Evolutionary conservation across 2,888 invertebrate genomes (phyloP).

Genomic region (Drosophila rubida): DNA sequence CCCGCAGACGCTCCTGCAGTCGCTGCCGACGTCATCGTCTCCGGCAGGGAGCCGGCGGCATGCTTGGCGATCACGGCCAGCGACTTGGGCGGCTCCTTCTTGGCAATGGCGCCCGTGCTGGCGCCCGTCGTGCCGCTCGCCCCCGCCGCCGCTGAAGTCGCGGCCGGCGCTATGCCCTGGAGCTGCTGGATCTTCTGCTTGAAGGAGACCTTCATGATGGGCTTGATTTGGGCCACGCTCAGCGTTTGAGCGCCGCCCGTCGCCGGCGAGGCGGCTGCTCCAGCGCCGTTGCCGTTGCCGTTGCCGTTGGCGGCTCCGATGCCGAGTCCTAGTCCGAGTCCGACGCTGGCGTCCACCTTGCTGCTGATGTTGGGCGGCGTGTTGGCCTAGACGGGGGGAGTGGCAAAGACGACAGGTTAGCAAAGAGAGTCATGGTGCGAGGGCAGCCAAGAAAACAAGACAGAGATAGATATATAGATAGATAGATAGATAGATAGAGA

Average conservation of each 20-base stretch:
- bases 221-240: slow-evolving; percentile 71
- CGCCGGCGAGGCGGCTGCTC: no score
- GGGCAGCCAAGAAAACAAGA: no score
- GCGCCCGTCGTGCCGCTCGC: slow-evolving; percentile 12
- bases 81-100: slow-evolving; percentile 78
- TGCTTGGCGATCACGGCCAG: slow-evolving; percentile 68
- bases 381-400: slow-evolving; percentile 42
- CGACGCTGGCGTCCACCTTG: slow-evolving; percentile 60
- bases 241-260: slow-evolving; percentile 36
- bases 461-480: no score
- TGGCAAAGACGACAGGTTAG: no score
- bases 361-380: slow-evolving; percentile 65
- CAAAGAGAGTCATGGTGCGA: no score
- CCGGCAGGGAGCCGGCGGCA: background rate
- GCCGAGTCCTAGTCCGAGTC: background rate
- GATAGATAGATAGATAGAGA: no score
- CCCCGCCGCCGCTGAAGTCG: background rate
- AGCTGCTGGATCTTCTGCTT: slow-evolving; percentile 87
- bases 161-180: slow-evolving; percentile 76
- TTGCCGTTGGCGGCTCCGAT: background rate
- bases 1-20: background rate
- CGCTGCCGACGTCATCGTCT: background rate
- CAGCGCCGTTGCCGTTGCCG: background rate
- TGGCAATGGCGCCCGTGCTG: slow-evolving; percentile 84
- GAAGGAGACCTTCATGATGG: slow-evolving; percentile 87